Conservation (phyloP, 2,797 vertebrate species). For the Malacoraja senta region DNA sequence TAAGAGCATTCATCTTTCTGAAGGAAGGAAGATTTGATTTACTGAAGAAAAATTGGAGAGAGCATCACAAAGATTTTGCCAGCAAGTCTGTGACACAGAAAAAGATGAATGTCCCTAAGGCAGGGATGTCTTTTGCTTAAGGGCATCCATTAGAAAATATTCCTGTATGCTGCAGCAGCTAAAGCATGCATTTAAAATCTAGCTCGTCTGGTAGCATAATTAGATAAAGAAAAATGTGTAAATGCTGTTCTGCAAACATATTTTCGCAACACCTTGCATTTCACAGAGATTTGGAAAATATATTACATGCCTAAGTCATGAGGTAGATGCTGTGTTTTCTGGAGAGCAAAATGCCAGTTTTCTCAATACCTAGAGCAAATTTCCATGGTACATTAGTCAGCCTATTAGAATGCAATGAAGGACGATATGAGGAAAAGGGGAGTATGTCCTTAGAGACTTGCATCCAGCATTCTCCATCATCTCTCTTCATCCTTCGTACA, state of each 20-base stretch:
- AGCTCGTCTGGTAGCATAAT: slow-evolving; percentile 62
- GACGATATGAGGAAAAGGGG: slow-evolving; percentile 82
- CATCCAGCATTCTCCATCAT: slow-evolving; percentile 86
- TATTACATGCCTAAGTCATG: slow-evolving; percentile 24
- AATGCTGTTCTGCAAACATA: slow-evolving; percentile 42
- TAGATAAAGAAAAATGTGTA: slow-evolving; percentile 25
- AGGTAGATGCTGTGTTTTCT: slow-evolving; percentile 48
- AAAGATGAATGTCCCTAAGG: slow-evolving; percentile 97
- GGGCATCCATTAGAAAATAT: slow-evolving; percentile 93
- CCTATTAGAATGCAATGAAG: slow-evolving; percentile 94
- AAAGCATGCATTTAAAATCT: slow-evolving; percentile 54
- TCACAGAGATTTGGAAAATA: not conserved
- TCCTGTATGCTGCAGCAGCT: slow-evolving; percentile 76
- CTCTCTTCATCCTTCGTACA: slow-evolving; percentile 83
- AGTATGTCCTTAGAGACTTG: slow-evolving; percentile 76
- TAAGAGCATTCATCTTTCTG: slow-evolving; percentile 97
- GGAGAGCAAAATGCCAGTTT: slow-evolving; percentile 54
- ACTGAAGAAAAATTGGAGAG: slow-evolving; percentile 99
- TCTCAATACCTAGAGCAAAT: slow-evolving; percentile 77
- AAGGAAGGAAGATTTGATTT: slow-evolving; percentile 99
- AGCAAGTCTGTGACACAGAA: slow-evolving; percentile 80
- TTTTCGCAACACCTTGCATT: slow-evolving; percentile 53
- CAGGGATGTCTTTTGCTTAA: slow-evolving; percentile 87
- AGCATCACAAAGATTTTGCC: slow-evolving; percentile 98
- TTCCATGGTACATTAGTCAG: slow-evolving; percentile 99